phyloP scores from a whole-genome alignment of 2,797 vertebrate species.

The Dendrocincla tyrannina region DNA sequence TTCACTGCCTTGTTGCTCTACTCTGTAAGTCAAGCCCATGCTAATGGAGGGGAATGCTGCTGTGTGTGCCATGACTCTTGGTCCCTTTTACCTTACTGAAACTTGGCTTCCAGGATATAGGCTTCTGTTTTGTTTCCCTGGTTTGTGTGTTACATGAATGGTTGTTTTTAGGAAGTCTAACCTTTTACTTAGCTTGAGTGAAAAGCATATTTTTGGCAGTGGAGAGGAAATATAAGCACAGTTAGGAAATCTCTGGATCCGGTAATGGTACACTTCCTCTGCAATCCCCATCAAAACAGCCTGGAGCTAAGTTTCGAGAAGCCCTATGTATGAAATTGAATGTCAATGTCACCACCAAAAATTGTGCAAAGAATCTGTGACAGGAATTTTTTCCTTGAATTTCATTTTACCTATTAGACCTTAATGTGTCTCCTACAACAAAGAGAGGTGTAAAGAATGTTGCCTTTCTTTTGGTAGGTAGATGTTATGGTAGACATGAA shows the following conservation, averaged over 20 bases:
- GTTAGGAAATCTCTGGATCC: neutral
- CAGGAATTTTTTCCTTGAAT: neutral
- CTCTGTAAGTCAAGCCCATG: neutral
- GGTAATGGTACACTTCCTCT: neutral
- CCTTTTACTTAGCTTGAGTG: neutral
- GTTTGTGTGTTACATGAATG: neutral
- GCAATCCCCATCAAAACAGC: neutral
- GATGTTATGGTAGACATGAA: neutral
- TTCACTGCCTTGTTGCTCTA: neutral
- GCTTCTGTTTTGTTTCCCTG: neutral
- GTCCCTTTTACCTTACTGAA: neutral
- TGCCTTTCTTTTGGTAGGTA: neutral
- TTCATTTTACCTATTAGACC: neutral
- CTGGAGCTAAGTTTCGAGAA: neutral
- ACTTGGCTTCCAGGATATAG: neutral
- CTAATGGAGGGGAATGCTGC: neutral
- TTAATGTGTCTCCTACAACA: neutral
- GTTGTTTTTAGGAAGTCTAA: neutral
- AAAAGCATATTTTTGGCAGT: neutral
- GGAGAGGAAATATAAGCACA: neutral
- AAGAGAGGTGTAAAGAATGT: neutral
- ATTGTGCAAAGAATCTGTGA: neutral
- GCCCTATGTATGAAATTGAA: neutral
- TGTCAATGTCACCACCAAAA: neutral
- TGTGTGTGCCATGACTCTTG: accelerated